These are phyloP conservation scores for Deilephila porcellus DNA, from an alignment of 2,888 invertebrate genomes.

Conservation along the genomic window DNA sequence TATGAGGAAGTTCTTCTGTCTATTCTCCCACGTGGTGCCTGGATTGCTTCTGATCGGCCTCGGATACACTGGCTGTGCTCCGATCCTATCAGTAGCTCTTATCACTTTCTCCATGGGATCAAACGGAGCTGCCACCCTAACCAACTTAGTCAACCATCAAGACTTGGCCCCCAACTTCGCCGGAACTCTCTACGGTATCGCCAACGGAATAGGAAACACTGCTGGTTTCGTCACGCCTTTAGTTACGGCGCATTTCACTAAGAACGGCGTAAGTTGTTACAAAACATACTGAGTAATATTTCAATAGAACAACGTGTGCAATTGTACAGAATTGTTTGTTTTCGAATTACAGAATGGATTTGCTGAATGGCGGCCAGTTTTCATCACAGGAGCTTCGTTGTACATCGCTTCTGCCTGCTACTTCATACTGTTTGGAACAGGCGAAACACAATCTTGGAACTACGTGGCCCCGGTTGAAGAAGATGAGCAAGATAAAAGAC, in stretches of 20 bases:
- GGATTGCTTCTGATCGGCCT: constrained; percentile 81
- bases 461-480: constrained; percentile 65
- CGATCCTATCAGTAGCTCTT: constrained; percentile 86
- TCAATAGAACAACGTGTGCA: not conserved
- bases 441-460: constrained; percentile 90
- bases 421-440: constrained; percentile 89
- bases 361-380: constrained; percentile 89
- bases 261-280: constrained; percentile 77
- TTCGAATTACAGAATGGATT: constrained; percentile 88
- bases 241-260: constrained; percentile 87
- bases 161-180: constrained; percentile 92
- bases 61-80: constrained; percentile 86
- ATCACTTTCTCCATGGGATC: constrained; percentile 88
- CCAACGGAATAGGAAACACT: constrained; percentile 89
- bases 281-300: not conserved
- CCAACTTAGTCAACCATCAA: constrained; percentile 87
- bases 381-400: constrained; percentile 88
- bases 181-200: constrained; percentile 90
- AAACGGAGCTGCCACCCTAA: constrained; percentile 86
- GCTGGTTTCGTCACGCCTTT: constrained; percentile 90
- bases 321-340: not conserved
- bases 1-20: constrained; percentile 87
- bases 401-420: constrained; percentile 88
- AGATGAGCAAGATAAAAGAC: constrained; percentile 64
- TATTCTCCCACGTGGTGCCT: constrained; percentile 86